Percentiles rank a stretch among this genome's conserved stretches.
Evolutionary conservation across 1,140 invertebrate species (phyloP).

Genomic region (Microplitis demolitor): DNA sequence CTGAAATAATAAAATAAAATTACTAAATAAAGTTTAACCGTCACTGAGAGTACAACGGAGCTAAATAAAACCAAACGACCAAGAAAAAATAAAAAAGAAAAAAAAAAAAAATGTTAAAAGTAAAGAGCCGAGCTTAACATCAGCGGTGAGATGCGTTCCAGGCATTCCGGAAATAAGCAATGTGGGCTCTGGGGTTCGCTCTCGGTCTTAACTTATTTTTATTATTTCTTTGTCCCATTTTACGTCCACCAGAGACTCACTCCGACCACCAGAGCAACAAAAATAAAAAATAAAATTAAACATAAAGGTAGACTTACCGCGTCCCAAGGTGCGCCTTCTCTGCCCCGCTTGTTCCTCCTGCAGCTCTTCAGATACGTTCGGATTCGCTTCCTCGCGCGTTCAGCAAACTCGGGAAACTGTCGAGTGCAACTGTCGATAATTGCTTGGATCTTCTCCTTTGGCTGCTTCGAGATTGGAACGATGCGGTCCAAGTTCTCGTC

Average conservation of each 20-base stretch:
- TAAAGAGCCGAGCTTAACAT: neutral
- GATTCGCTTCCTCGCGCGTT: slow-evolving; percentile 91
- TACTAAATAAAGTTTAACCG: neutral
- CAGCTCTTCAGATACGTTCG: slow-evolving; percentile 96
- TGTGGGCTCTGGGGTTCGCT: neutral
- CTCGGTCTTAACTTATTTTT: neutral
- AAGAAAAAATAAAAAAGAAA: neutral
- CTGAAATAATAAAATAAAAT: slow-evolving; percentile 60
- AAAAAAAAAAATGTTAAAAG: neutral
- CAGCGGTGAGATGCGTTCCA: neutral
- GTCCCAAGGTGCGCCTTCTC: slow-evolving; percentile 76
- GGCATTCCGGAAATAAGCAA: neutral
- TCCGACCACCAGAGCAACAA: neutral
- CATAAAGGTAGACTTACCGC: slow-evolving; percentile 63
- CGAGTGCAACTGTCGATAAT: slow-evolving; percentile 96
- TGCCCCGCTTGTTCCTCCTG: slow-evolving; percentile 88
- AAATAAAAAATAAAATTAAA: slow-evolving; percentile 14
- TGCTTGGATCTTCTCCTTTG: slow-evolving; percentile 96
- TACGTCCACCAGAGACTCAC: neutral
- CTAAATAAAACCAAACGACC: neutral
- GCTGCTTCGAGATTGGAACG: slow-evolving; percentile 96
- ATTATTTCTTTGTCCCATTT: neutral
- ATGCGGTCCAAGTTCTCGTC: slow-evolving; percentile 96
- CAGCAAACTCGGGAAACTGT: slow-evolving; percentile 96
- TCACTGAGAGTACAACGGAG: neutral